Percentiles rank a stretch among this genome's conserved stretches.
These are phyloP conservation scores for Macaria liturata DNA, from an alignment of 2,888 invertebrate species.

Conservation along the genomic window DNA sequence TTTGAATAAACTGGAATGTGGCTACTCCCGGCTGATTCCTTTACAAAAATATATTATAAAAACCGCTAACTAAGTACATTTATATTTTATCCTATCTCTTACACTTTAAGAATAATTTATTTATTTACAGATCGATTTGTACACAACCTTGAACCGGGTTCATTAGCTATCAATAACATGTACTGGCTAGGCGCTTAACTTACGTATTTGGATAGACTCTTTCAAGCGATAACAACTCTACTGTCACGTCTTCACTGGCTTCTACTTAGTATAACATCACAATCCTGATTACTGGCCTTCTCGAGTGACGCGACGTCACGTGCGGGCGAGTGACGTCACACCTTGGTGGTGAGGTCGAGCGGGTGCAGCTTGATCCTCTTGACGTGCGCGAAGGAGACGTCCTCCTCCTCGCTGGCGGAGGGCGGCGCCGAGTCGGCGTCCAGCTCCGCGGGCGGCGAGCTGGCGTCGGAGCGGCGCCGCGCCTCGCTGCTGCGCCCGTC, in stretches of 20 bases:
- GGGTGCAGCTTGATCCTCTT: constrained; percentile 84
- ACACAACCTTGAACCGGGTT: constrained; percentile 71
- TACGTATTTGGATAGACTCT: constrained; percentile 83
- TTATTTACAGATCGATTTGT: constrained; percentile 76
- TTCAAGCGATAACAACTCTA: constrained; percentile 77
- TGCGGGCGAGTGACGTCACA: constrained; percentile 68
- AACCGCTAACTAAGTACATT: constrained; percentile 55
- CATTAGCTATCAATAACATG: constrained; percentile 63
- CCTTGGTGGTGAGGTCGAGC: constrained; percentile 87
- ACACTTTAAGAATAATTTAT: constrained; percentile 64
- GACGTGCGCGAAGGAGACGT: constrained; percentile 82
- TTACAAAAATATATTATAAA: constrained; percentile 49
- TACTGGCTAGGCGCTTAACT: constrained; percentile 68
- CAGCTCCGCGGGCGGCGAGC: constrained; percentile 74
- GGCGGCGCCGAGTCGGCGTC: constrained; percentile 71
- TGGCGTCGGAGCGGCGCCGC: constrained; percentile 74
- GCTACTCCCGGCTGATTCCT: constrained; percentile 61
- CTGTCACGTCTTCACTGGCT: constrained; percentile 48
- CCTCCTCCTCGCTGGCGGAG: constrained; percentile 74
- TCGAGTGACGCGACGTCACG: constrained; percentile 1
- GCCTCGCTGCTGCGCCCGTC: constrained; percentile 82
- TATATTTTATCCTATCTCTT: constrained; percentile 52
- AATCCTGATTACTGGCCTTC: constrained; percentile 79
- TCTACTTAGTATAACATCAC: constrained; percentile 75
- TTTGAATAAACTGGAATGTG: constrained; percentile 54